Conservation (phyloP, 2,888 invertebrate genomes). For the Nomada flava region DNA sequence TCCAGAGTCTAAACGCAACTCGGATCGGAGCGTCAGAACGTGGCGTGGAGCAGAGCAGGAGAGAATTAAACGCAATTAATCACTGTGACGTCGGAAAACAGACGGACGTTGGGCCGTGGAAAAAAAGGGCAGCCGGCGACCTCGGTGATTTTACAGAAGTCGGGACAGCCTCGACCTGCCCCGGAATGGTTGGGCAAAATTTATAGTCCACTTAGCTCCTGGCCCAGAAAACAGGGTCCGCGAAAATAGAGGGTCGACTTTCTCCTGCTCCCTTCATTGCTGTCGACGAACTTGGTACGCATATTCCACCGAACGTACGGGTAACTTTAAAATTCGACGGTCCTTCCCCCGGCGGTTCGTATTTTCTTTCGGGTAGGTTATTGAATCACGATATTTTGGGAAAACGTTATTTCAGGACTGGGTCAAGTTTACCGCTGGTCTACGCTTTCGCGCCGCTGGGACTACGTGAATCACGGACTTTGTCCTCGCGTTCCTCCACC, state of each 20-base stretch:
- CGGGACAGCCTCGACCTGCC: constrained; percentile 31
- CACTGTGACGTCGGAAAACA: constrained; percentile 24
- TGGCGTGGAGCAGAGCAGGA: background rate
- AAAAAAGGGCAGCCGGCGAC: background rate
- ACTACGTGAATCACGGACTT: constrained; percentile 1
- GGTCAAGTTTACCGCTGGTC: constrained; percentile 64
- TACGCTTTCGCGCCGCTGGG: background rate
- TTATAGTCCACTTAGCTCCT: constrained; percentile 54
- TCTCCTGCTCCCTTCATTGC: constrained; percentile 5
- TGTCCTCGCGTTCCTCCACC: background rate
- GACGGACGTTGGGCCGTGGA: constrained; percentile 13
- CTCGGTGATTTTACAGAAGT: constrained; percentile 32
- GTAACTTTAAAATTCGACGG: background rate
- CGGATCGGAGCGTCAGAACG: background rate
- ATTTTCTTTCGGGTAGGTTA: constrained; percentile 36
- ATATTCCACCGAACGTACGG: constrained; percentile 16
- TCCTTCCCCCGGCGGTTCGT: no score
- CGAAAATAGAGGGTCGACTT: constrained; percentile 39
- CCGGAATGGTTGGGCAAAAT: constrained; percentile 59
- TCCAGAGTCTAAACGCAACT: background rate
- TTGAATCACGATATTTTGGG: constrained; percentile 14
- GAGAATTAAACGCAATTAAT: constrained; percentile 46
- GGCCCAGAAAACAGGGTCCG: constrained; percentile 42
- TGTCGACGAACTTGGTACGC: constrained; percentile 56
- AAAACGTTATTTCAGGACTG: constrained; percentile 58